These are phyloP conservation scores for Pungitius pungitius DNA, from an alignment of 2,113 vertebrate genomes.

Conservation along the genomic window DNA sequence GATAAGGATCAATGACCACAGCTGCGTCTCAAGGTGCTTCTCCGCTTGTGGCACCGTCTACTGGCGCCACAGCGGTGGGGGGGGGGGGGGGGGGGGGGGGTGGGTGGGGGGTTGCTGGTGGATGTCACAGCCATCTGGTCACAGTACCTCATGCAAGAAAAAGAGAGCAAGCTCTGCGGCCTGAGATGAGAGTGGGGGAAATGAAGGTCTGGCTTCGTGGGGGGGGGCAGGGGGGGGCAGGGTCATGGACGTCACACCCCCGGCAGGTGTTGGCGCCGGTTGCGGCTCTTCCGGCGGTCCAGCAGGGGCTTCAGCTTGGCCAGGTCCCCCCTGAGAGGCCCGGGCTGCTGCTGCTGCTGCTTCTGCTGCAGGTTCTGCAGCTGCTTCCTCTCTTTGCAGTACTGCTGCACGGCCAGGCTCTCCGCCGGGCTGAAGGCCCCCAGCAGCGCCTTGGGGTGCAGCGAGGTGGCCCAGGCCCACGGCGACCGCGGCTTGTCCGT, in stretches of 20 bases:
- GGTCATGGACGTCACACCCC: constrained; percentile 80
- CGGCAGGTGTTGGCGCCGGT: constrained; percentile 89
- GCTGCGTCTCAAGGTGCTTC: constrained; percentile 1
- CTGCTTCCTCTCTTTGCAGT: constrained; percentile 93
- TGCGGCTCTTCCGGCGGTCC: constrained; percentile 93
- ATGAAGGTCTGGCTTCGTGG: constrained; percentile 12
- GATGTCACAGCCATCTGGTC: constrained; percentile 71
- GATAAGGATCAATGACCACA: neutral
- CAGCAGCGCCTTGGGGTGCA: constrained; percentile 89
- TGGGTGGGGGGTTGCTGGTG: constrained; percentile 7
- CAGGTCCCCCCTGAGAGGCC: constrained; percentile 87
- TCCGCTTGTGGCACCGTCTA: constrained; percentile 6
- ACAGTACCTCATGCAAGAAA: constrained; percentile 63
- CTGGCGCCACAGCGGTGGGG: neutral
- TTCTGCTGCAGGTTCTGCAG: constrained; percentile 76
- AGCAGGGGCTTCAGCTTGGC: constrained; percentile 94
- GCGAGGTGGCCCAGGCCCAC: constrained; percentile 87
- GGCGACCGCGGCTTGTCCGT: constrained; percentile 88
- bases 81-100: constrained; percentile 6
- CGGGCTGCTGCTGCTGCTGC: constrained; percentile 52
- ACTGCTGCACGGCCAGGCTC: constrained; percentile 91
- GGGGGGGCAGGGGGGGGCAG: no score
- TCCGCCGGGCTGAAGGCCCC: constrained; percentile 89
- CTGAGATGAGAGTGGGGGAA: constrained; percentile 39
- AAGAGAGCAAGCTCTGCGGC: constrained; percentile 42